Base-by-base conservation (phyloP, 2,888 invertebrate species). In the Drosophila antonietae region DNA sequence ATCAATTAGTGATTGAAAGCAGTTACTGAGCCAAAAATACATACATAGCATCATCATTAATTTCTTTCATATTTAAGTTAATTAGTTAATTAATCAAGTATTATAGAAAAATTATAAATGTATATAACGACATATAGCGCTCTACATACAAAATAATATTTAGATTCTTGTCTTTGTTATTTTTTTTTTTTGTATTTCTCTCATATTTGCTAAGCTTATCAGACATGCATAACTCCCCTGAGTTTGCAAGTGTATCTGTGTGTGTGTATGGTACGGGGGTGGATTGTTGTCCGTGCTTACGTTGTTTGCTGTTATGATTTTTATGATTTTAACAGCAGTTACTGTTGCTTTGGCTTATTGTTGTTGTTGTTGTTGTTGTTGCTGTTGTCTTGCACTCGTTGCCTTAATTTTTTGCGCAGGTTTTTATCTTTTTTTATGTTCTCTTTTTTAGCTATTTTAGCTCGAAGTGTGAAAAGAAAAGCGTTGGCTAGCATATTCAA, bases 221-320 rank as follows among this genome's bases (percentile, higher is more conserved):
- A 89, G 86, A 86, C 89, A 86, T 86, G 87, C 86, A 87, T 47
- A 80, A 68, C 73, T 77, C 83, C 74, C 81, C 41, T 12, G 64
- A 51, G 53, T 35, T 12, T 52, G 31, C 8, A 20, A 20, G 20
- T 9, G 52, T 33, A 20, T 37, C 14, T 37, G 14, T 12, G 35
- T 20, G 41, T 28, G 51, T 65, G 73, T 46, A 37, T 23, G 55
- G 44, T 61, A 71, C 49, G 43, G 39, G 58, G 28, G 46, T 10
- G 44, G 12, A 23, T 12, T 44, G 37, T 8, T 57, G 63, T 52
- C 53, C 56, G 31, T 63, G 62, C 39, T 63, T 56, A 67, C 80
- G 73, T 82, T 84, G 88, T 83, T 88, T 83, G 75, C 78, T 74
- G 68, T 74, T 88, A 68, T 85, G 83, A 82, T 83, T 83, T 83